These are phyloP conservation scores for Austrolebias charrua DNA, from an alignment of 2,797 vertebrate species.

Conservation along the genomic window DNA sequence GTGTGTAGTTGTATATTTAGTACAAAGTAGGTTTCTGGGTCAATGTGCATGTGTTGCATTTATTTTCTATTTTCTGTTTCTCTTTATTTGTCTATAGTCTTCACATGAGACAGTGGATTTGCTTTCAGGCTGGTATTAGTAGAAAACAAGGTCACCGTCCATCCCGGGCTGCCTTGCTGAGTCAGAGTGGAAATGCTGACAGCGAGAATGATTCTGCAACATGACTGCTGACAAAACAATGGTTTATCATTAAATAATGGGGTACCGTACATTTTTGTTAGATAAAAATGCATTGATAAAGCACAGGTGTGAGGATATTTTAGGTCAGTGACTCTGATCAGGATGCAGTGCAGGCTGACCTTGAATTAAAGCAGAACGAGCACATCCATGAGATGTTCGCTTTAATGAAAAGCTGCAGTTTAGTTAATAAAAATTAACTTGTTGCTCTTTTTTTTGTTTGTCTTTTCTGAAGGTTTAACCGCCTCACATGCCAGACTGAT, in stretches of 20 bases:
- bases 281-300: too few species aligned
- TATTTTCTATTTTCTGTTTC: constrained; percentile 8
- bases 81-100: constrained; percentile 7
- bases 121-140: constrained; percentile 30
- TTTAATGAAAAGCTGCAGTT: constrained; percentile 1
- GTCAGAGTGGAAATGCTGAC: constrained; percentile 29
- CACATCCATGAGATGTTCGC: not conserved
- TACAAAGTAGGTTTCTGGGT: constrained; percentile 50
- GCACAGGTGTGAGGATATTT: not conserved
- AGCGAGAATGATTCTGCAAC: not conserved
- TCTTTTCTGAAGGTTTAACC: too few species aligned
- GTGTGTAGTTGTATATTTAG: constrained; percentile 11
- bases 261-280: too few species aligned
- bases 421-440: not conserved
- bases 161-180: constrained; percentile 22
- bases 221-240: constrained; percentile 6
- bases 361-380: constrained; percentile 6
- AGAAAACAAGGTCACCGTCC: constrained; percentile 37
- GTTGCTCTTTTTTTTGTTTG: too few species aligned
- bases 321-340: constrained; percentile 10
- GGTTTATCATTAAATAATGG: not conserved
- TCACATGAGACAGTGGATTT: constrained; percentile 19
- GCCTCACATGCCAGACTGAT: too few species aligned
- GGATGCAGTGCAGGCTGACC: constrained; percentile 1
- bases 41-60: constrained; percentile 15